Conservation (phyloP, 2,113 vertebrate species). For the Centropus unirufus region DNA sequence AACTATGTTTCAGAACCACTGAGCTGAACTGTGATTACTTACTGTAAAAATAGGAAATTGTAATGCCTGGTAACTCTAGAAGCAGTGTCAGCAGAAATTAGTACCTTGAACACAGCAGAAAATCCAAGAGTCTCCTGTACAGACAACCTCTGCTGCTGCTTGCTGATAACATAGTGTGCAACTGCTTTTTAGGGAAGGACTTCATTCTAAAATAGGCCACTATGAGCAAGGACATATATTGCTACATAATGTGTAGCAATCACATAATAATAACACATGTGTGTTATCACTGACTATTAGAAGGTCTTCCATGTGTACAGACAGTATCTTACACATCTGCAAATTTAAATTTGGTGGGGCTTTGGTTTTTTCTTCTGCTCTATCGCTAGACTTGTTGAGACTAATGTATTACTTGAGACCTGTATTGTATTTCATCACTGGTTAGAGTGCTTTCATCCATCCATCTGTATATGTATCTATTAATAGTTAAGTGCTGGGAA, state of each 20-base stretch:
- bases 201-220: not conserved
- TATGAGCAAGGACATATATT: not conserved
- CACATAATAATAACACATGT: no score
- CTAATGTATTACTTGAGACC: not conserved
- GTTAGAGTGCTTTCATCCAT: not conserved
- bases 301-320: not conserved
- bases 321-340: not conserved
- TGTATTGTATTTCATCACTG: not conserved
- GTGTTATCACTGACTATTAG: not conserved
- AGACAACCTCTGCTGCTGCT: not conserved
- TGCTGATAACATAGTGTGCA: not conserved
- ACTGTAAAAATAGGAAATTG: slow-evolving; percentile 13
- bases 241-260: not conserved
- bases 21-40: slow-evolving; percentile 7
- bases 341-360: no score
- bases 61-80: not conserved
- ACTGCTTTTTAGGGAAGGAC: not conserved
- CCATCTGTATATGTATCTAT: not conserved
- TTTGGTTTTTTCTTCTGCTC: not conserved
- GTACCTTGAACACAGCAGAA: not conserved
- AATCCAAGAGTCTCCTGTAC: not conserved
- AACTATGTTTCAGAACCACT: not conserved
- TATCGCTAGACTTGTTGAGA: not conserved
- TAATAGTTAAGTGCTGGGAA: not conserved
- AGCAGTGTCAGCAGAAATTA: not conserved